Evolutionary conservation across 2,113 vertebrate species (phyloP).

Genomic region (Oreochromis aureus): DNA sequence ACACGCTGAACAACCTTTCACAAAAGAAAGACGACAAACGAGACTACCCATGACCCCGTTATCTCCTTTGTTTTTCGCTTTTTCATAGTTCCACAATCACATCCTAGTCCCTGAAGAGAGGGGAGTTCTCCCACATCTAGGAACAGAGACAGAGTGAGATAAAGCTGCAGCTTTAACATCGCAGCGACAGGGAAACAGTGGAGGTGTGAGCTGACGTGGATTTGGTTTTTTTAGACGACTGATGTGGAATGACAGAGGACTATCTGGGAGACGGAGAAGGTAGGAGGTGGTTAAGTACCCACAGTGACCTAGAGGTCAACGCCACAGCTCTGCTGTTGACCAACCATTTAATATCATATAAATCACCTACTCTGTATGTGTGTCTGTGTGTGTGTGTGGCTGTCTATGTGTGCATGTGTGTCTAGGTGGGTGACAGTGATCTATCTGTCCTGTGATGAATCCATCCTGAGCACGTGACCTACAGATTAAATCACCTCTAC

Average conservation of each 20-base stretch:
- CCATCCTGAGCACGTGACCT: conserved; percentile 40
- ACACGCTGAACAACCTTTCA: neutral
- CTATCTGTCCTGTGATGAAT: conserved; percentile 48
- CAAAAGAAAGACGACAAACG: conserved; percentile 3
- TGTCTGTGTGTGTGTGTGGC: neutral
- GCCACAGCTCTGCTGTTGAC: conserved; percentile 30
- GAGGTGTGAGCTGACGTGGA: neutral
- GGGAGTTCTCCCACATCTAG: conserved; percentile 10
- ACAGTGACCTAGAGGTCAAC: conserved; percentile 32
- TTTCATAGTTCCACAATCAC: conserved; percentile 15
- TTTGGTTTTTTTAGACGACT: neutral
- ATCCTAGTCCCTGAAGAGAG: neutral
- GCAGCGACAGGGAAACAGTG: neutral
- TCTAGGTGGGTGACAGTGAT: conserved; percentile 39
- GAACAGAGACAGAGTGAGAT: neutral
- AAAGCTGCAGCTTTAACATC: neutral
- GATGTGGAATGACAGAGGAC: conserved; percentile 22
- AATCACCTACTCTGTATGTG: conserved; percentile 24
- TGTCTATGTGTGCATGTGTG: neutral
- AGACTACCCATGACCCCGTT: conserved; percentile 26
- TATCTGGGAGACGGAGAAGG: neutral
- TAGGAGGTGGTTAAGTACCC: neutral
- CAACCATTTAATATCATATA: conserved; percentile 46
- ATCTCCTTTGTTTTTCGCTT: conserved; percentile 16
- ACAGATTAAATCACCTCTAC: conserved; percentile 55